These are phyloP conservation scores for Eulacestoma nigropectus DNA, from an alignment of 2,113 vertebrate genomes.

Conservation along the genomic window DNA sequence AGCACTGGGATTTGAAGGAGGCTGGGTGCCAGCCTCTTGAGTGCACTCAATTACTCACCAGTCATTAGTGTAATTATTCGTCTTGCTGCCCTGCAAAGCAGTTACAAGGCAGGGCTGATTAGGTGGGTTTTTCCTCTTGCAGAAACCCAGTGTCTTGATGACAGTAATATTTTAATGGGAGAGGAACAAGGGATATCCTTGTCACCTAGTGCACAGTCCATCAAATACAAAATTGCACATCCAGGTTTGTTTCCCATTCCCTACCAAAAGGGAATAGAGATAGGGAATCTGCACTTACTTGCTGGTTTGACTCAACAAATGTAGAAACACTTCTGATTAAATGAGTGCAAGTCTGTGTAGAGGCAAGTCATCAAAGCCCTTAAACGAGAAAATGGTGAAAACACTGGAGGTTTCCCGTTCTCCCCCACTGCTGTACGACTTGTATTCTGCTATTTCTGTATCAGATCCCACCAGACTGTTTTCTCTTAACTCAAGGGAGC, in stretches of 20 bases:
- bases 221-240: not conserved
- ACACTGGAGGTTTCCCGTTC: not conserved
- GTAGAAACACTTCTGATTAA: not conserved
- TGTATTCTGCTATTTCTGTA: not conserved
- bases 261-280: fast-evolving
- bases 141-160: not conserved
- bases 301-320: not conserved
- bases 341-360: not conserved
- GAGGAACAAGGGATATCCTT: not conserved
- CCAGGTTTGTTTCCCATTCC: not conserved
- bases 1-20: not conserved
- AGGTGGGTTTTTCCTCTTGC: not conserved
- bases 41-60: not conserved
- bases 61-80: not conserved
- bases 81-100: not conserved
- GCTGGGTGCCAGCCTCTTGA: not conserved
- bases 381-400: not conserved
- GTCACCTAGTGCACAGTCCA: not conserved
- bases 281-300: not conserved
- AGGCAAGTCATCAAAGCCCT: not conserved
- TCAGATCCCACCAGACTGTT: not conserved
- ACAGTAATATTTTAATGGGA: not conserved
- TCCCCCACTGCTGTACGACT: not conserved
- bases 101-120: not conserved
- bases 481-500: not conserved